Evolutionary conservation across 2,113 vertebrate genomes (phyloP).

Genomic region (Labeo rohita): DNA sequence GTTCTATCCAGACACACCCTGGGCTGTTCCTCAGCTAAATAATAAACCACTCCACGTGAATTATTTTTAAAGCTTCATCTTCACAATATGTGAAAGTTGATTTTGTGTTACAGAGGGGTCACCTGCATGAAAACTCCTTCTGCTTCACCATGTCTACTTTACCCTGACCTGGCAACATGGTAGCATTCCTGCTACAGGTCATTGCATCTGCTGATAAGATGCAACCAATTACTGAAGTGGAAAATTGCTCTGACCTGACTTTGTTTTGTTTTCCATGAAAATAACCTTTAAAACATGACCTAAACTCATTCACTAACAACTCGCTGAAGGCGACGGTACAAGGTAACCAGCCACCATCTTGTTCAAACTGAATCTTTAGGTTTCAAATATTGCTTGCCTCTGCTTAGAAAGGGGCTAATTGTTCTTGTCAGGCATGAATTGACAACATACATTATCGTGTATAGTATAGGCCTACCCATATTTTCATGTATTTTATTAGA

Average conservation of each 20-base stretch:
- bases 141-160: constrained; percentile 5
- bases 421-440: constrained; percentile 1
- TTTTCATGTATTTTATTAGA: neutral
- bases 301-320: constrained; percentile 38
- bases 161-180: constrained; percentile 41
- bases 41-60: neutral
- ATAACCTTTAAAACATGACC: constrained; percentile 55
- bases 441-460: neutral
- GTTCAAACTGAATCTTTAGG: neutral
- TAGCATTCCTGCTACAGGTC: constrained; percentile 59
- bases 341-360: constrained; percentile 28
- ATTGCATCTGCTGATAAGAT: constrained; percentile 53
- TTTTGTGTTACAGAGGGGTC: constrained; percentile 18
- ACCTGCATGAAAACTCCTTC: neutral
- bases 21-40: neutral
- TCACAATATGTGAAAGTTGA: neutral
- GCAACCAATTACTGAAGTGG: constrained; percentile 51
- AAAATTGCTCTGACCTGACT: constrained; percentile 59
- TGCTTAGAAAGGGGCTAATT: neutral
- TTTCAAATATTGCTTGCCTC: neutral
- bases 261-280: constrained; percentile 66
- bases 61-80: neutral
- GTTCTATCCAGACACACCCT: constrained; percentile 10
- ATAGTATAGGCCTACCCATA: neutral
- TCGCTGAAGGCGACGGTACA: constrained; percentile 26